phyloP scores from a whole-genome alignment of 2,797 vertebrate species.

The Gallinago stenura region DNA sequence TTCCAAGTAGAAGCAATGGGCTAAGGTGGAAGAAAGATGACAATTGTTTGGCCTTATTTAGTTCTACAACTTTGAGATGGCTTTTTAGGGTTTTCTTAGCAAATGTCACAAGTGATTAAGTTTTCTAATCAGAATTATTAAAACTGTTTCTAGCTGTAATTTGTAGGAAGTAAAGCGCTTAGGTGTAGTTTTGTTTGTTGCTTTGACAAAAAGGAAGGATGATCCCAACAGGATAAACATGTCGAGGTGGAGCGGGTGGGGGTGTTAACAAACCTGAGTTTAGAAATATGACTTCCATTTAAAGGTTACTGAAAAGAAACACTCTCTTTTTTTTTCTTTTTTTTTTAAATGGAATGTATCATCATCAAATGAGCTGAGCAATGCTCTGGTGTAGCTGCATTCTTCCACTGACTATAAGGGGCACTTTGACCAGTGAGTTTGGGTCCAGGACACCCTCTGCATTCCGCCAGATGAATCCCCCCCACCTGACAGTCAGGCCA shows the following conservation, averaged over 20 bases:
- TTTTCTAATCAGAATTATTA: neutral
- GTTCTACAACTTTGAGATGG: neutral
- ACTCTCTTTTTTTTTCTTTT: neutral
- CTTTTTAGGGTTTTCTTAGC: neutral
- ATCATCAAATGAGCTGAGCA: neutral
- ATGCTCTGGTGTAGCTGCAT: neutral
- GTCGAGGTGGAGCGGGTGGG: no score
- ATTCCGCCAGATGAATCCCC: neutral
- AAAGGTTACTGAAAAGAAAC: neutral
- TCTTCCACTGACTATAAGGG: neutral
- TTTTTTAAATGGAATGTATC: fast-evolving
- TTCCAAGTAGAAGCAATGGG: neutral
- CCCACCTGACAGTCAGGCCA: neutral
- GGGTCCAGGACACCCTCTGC: neutral
- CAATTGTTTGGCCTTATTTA: neutral
- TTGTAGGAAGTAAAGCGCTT: neutral
- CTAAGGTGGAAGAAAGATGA: neutral
- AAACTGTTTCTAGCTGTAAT: neutral
- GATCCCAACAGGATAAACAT: neutral
- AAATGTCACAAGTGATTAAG: neutral
- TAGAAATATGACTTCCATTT: neutral
- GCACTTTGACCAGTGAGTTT: neutral
- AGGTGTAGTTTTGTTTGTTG: neutral
- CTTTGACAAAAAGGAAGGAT: neutral
- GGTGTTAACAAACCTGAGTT: neutral